phyloP scores from a whole-genome alignment of 2,113 vertebrate species.

The human (Homo sapiens) region DNA sequence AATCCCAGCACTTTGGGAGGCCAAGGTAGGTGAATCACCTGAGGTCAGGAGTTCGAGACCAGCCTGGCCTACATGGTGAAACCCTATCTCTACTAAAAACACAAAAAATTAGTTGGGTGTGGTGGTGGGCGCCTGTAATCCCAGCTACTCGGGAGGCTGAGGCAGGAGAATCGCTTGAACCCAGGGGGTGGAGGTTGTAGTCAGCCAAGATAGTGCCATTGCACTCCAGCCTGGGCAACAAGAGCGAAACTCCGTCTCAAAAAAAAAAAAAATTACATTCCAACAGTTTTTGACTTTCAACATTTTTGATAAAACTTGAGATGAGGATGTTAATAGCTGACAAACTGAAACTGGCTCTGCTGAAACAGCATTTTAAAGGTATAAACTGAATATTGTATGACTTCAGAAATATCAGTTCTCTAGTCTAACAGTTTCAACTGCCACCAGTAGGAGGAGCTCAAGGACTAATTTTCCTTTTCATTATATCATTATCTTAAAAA shows the following conservation, averaged over 20 bases:
- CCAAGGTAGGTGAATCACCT: too few species aligned
- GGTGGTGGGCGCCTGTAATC: too few species aligned
- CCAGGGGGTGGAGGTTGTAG: too few species aligned
- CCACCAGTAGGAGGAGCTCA: conserved; percentile 65
- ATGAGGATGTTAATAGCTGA: neutral
- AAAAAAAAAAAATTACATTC: neutral
- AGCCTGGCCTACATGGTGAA: too few species aligned
- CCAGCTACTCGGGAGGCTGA: too few species aligned
- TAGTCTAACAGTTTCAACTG: neutral
- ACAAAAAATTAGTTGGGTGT: too few species aligned
- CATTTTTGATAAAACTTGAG: neutral
- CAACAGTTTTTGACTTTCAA: neutral
- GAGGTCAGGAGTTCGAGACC: too few species aligned
- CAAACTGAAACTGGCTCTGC: neutral
- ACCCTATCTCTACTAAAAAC: too few species aligned
- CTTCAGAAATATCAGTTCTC: neutral
- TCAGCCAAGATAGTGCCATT: too few species aligned
- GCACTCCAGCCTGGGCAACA: too few species aligned
- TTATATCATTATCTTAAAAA: neutral
- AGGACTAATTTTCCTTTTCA: conserved; percentile 22
- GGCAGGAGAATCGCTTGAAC: too few species aligned
- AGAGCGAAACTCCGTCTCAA: neutral
- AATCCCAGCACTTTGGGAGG: too few species aligned
- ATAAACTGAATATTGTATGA: neutral
- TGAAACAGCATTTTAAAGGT: neutral